Percentiles rank a stretch among this genome's conserved stretches.
These are phyloP conservation scores for Halocynthia aurantium DNA, from an alignment of 23 tunicate genomes.

Conservation along the genomic window DNA sequence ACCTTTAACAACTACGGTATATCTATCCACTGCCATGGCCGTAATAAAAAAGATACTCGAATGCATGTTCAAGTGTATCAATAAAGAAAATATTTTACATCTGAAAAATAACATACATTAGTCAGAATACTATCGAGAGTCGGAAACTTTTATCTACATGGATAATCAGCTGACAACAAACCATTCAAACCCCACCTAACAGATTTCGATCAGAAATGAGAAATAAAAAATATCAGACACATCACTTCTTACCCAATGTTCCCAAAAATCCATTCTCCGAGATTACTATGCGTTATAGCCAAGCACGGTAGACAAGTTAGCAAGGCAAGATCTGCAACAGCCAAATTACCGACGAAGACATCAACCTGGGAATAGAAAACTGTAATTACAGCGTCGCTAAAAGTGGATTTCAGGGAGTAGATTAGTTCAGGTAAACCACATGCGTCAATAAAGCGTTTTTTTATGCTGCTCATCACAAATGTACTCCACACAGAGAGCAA, in stretches of 20 bases:
- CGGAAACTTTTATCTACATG: no score
- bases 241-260: background rate
- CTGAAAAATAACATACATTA: background rate
- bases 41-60: slow-evolving; percentile 17
- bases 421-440: no score
- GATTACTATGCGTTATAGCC: slow-evolving; percentile 1
- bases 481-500: no score
- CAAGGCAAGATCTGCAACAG: slow-evolving; percentile 20
- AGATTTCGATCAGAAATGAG: no score
- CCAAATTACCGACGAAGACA: slow-evolving; percentile 21
- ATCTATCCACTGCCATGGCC: slow-evolving; percentile 23
- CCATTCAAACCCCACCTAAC: no score
- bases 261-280: slow-evolving; percentile 14
- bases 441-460: no score
- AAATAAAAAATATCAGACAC: no score
- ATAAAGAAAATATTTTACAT: slow-evolving; percentile 6
- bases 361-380: slow-evolving; percentile 7
- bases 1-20: slow-evolving; percentile 28
- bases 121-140: no score
- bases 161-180: no score
- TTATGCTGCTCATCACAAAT: no score
- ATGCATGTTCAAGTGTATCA: slow-evolving; percentile 19
- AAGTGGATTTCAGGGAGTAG: no score
- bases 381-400: no score
- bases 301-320: slow-evolving; percentile 6